Evolutionary conservation across 35 echinoderm and acorn worm species (phyloP), one percentile per base, ranked within the genome.

Genomic region (Acanthaster planci): DNA sequence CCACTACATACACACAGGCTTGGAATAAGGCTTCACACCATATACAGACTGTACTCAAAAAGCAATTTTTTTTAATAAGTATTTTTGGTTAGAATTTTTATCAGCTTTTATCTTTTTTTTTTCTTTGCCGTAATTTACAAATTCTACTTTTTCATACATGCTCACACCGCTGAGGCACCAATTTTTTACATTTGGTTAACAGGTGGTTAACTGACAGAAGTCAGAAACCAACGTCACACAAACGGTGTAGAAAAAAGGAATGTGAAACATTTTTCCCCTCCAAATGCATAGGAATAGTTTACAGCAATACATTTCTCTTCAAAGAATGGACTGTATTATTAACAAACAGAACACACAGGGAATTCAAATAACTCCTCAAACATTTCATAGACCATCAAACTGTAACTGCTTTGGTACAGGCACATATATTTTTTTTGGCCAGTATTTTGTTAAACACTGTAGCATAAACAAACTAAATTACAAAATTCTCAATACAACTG

Each of bases 401-500:
- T 72, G 30, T 72, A 34, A 60, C 64, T 10, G 64, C 26, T 31
- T 26, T 72, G 56, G 19, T 26, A 72, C 64, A 72, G 30, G 23
- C 64, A 72, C 64, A 72, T 14, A 72, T 2, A 26, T 72, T 47
- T 47, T 6, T 47, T 2, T 72, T 27, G 21, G 30, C 23, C 12
- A 12, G 42, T 72, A 6, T 72, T 72, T 72, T 29, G 30, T 10
- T 31, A 14, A 31, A 72, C 29, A 72, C 9, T 2, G 23, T 72
- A 31, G 23, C 30, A 29, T 72, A 31, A 72, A 72, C 15, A 16
- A 72, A 72, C 22, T 4, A 72, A 72, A 72, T 31, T 72, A 72
- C 64, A 72, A 72, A 31, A 22, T 72, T 72, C 60, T 72, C 64
- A 36, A 72, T 72, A 12, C 34, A 72, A 72, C 64, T 72, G 26